Evolutionary conservation across 2,113 vertebrate species (phyloP).

Genomic region (Coreoperca whiteheadi): DNA sequence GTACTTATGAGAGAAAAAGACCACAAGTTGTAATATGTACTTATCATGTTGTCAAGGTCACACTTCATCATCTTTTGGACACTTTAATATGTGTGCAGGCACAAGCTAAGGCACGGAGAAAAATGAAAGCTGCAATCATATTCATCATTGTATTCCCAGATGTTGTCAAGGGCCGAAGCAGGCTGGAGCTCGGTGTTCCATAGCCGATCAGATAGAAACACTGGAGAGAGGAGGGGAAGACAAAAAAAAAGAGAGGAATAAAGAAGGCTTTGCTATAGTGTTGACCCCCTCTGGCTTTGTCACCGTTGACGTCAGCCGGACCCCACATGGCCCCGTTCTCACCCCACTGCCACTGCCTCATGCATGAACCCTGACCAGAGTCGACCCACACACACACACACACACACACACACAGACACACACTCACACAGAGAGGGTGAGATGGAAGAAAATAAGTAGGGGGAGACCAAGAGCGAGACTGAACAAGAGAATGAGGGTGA

Average conservation of each 20-base stretch:
- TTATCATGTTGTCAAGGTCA: slow-evolving; percentile 44
- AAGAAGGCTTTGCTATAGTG: slow-evolving; percentile 34
- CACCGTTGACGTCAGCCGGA: slow-evolving; percentile 52
- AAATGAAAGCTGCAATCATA: slow-evolving; percentile 19
- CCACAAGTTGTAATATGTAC: slow-evolving; percentile 8
- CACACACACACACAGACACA: slow-evolving; percentile 1
- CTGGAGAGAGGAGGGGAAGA: background rate
- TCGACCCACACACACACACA: slow-evolving; percentile 24
- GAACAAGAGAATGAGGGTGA: slow-evolving; percentile 64
- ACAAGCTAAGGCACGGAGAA: slow-evolving; percentile 18
- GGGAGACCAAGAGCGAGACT: slow-evolving; percentile 17
- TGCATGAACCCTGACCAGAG: slow-evolving; percentile 49
- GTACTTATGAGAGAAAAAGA: background rate
- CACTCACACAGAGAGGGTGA: slow-evolving; percentile 17
- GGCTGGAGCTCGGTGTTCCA: slow-evolving; percentile 45
- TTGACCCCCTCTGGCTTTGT: slow-evolving; percentile 36
- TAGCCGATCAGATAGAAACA: slow-evolving; percentile 61
- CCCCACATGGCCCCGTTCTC: slow-evolving; percentile 51
- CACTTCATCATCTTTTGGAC: slow-evolving; percentile 50
- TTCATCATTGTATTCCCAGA: slow-evolving; percentile 66
- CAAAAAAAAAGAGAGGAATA: slow-evolving; percentile 16
- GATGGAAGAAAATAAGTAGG: slow-evolving; percentile 27
- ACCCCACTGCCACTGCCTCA: slow-evolving; percentile 43
- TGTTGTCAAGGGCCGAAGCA: slow-evolving; percentile 36
- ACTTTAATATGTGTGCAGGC: slow-evolving; percentile 45